phyloP scores from a whole-genome alignment of 2,888 invertebrate species.

The Lomographa bimaculata region DNA sequence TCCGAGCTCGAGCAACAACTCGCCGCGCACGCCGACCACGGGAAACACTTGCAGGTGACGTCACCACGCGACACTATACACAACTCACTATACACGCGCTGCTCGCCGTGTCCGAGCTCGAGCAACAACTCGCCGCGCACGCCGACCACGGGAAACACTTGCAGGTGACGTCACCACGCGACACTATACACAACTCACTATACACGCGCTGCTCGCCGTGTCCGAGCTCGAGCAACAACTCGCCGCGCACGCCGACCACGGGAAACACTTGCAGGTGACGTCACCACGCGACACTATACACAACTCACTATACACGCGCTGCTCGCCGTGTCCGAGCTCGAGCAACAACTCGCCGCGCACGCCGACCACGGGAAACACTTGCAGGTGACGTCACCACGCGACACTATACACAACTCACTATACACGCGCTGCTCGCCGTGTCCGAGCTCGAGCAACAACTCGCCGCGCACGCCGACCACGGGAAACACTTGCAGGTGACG shows the following conservation, averaged over 20 bases:
- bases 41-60: slow-evolving; percentile 87
- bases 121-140: slow-evolving; percentile 96
- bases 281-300: too few species aligned
- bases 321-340: slow-evolving; percentile 95
- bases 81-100: too few species aligned
- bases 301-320: too few species aligned
- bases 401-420: too few species aligned
- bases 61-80: too few species aligned
- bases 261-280: slow-evolving; percentile 87
- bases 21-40: slow-evolving; percentile 93
- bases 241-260: slow-evolving; percentile 93
- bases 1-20: slow-evolving; percentile 97
- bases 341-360: slow-evolving; percentile 96
- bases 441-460: slow-evolving; percentile 97
- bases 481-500: slow-evolving; percentile 87
- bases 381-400: too few species aligned
- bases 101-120: slow-evolving; percentile 95
- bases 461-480: slow-evolving; percentile 93
- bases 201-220: slow-evolving; percentile 93
- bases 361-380: slow-evolving; percentile 91
- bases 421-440: slow-evolving; percentile 92
- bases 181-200: too few species aligned
- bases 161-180: too few species aligned
- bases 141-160: slow-evolving; percentile 91
- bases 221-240: slow-evolving; percentile 97